Conservation (phyloP, 2,888 invertebrate species). For the Cheilosia impressa region DNA sequence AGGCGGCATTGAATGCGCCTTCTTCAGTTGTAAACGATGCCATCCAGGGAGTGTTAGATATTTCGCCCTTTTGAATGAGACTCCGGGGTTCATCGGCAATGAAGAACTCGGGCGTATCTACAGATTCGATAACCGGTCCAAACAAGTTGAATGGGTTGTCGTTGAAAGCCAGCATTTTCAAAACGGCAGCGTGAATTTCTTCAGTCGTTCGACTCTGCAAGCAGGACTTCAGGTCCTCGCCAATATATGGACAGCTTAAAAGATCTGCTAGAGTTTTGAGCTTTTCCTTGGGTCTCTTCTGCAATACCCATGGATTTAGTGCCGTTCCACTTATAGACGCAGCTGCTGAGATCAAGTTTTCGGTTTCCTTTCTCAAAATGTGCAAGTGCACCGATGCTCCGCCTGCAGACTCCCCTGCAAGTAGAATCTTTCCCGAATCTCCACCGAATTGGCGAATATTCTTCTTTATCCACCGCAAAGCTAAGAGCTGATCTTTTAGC, state of each 20-base stretch:
- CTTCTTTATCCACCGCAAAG: slow-evolving; percentile 87
- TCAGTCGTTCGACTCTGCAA: slow-evolving; percentile 86
- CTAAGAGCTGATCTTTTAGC: slow-evolving; percentile 89
- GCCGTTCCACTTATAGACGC: slow-evolving; percentile 88
- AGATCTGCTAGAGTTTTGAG: slow-evolving; percentile 86
- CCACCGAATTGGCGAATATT: slow-evolving; percentile 89
- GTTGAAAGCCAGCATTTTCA: slow-evolving; percentile 74
- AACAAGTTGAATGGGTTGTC: slow-evolving; percentile 89
- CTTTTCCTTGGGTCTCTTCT: slow-evolving; percentile 84
- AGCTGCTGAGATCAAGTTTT: slow-evolving; percentile 74
- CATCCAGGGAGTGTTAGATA: slow-evolving; percentile 88
- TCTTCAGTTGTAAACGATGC: slow-evolving; percentile 88
- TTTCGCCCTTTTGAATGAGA: slow-evolving; percentile 85
- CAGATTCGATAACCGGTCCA: slow-evolving; percentile 87
- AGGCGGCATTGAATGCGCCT: slow-evolving; percentile 87
- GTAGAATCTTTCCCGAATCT: slow-evolving; percentile 87
- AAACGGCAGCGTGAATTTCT: slow-evolving; percentile 84
- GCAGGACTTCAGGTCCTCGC: slow-evolving; percentile 86
- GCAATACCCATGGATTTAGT: slow-evolving; percentile 86
- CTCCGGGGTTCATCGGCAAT: slow-evolving; percentile 87
- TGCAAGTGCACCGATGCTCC: slow-evolving; percentile 90
- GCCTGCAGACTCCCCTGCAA: slow-evolving; percentile 90
- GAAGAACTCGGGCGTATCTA: slow-evolving; percentile 85
- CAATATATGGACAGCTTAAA: slow-evolving; percentile 86
- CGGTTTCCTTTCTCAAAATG: slow-evolving; percentile 87